Conservation (phyloP, 2,113 vertebrate species). For the Plecotus auritus region DNA sequence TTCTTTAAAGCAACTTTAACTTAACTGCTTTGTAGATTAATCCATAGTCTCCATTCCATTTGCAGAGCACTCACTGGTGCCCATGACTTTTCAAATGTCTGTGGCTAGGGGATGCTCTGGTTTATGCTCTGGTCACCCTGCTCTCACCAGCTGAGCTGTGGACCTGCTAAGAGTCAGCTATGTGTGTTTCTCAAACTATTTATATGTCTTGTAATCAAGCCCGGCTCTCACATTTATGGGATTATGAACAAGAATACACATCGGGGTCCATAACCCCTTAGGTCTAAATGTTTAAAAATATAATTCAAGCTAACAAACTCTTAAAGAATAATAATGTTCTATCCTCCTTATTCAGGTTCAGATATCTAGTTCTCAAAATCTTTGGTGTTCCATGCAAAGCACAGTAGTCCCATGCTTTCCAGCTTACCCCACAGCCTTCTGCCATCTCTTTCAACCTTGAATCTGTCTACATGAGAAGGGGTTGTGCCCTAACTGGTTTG, state of each 20-base stretch:
- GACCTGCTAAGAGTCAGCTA: not conserved
- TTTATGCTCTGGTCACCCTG: not conserved
- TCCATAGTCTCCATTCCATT: not conserved
- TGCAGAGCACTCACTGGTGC: not conserved
- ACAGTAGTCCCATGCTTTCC: fast-evolving
- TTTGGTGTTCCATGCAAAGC: not conserved
- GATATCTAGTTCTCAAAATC: not conserved
- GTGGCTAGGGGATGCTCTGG: not conserved
- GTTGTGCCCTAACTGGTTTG: not conserved
- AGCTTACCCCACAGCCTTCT: not conserved
- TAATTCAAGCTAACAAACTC: not conserved
- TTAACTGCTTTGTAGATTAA: not conserved
- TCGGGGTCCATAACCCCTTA: not conserved
- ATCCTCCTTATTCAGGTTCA: not conserved
- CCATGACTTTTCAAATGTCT: not conserved
- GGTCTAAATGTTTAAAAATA: slow-evolving; percentile 13
- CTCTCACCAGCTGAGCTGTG: not conserved
- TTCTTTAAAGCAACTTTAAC: not conserved
- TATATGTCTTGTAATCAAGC: not conserved
- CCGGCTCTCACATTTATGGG: not conserved
- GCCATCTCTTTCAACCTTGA: not conserved
- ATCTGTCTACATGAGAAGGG: not conserved
- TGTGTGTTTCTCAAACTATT: not conserved
- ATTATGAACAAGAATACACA: not conserved
- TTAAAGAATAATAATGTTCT: not conserved